Percentiles rank a stretch among this genome's conserved stretches.
Conservation (phyloP, 2,888 invertebrate species). For the Apodemia mormo region DNA sequence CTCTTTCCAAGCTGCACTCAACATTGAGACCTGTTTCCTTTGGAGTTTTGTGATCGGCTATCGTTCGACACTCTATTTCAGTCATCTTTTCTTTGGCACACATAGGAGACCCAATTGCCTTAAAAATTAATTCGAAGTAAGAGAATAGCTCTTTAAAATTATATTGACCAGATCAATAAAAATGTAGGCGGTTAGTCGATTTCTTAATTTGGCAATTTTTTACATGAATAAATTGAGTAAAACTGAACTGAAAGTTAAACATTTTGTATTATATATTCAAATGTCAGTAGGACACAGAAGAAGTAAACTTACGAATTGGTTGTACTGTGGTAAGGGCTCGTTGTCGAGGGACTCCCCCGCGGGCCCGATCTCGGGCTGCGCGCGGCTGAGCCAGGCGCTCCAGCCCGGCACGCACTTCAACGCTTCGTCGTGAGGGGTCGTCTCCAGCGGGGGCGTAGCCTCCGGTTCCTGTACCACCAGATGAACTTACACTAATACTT, state of each 20-base stretch:
- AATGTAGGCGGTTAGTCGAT: no score
- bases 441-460: conserved; percentile 40
- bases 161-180: no score
- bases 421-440: conserved; percentile 58
- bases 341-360: conserved; percentile 55
- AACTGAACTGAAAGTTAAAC: no score
- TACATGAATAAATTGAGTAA: no score
- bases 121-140: conserved; percentile 22
- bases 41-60: conserved; percentile 81
- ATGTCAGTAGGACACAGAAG: not conserved
- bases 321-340: conserved; percentile 81
- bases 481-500: no score
- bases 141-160: not conserved
- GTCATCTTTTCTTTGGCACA: conserved; percentile 84
- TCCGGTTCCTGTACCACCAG: conserved; percentile 19
- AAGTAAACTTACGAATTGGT: conserved; percentile 71
- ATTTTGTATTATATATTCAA: not conserved
- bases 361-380: conserved; percentile 56
- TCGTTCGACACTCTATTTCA: conserved; percentile 89
- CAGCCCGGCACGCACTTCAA: conserved; percentile 86
- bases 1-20: conserved; percentile 87
- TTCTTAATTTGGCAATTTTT: no score
- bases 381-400: conserved; percentile 89
- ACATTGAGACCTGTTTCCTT: conserved; percentile 88
- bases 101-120: conserved; percentile 73